These are phyloP conservation scores for Sympetrum striolatum DNA, from an alignment of 2,888 invertebrate genomes.

Conservation along the genomic window DNA sequence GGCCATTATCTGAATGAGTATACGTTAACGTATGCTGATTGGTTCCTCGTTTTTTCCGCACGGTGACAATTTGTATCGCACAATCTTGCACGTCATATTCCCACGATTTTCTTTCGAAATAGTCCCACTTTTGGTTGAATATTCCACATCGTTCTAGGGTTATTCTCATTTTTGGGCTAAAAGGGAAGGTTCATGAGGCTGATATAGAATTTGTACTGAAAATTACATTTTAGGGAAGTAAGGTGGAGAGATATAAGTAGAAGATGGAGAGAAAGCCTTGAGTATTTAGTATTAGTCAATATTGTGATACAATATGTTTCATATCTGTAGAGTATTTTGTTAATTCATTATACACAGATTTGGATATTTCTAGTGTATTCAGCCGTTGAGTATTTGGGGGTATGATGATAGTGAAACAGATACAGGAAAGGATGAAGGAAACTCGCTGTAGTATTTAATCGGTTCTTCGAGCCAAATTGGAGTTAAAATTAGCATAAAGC, in stretches of 20 bases:
- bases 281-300: slow-evolving; percentile 19
- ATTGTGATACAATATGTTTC: slow-evolving; percentile 34
- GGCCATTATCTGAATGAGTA: neutral
- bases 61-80: neutral
- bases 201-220: neutral
- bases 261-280: neutral
- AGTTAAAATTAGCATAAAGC: neutral
- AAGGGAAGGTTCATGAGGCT: neutral
- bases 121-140: neutral
- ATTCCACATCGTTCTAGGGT: neutral
- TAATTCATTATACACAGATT: slow-evolving; percentile 36
- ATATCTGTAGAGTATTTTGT: slow-evolving; percentile 34
- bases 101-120: neutral
- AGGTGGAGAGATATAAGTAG: neutral
- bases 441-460: neutral
- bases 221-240: neutral
- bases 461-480: neutral
- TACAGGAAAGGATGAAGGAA: neutral
- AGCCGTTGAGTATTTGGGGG: neutral
- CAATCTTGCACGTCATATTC: neutral
- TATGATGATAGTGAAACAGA: neutral
- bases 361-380: slow-evolving; percentile 18
- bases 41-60: neutral
- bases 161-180: neutral
- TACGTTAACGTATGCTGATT: neutral